Evolutionary conservation across 2,888 invertebrate species (phyloP).

Genomic region (Nasonia oneida): DNA sequence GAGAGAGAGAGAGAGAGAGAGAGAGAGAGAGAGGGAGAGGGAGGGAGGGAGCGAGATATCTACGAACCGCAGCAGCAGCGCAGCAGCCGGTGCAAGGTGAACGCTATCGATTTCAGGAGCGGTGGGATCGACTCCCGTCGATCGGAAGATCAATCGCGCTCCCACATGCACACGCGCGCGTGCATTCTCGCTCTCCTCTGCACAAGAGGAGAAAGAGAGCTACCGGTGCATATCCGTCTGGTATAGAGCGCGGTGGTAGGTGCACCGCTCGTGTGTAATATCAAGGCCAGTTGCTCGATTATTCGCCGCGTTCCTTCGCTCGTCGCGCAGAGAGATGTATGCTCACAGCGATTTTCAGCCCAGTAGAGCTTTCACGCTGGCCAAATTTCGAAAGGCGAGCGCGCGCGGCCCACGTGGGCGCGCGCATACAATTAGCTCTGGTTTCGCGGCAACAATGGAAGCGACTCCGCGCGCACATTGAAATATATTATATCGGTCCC

Average conservation of each 20-base stretch:
- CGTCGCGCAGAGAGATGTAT: background rate
- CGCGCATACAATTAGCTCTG: slow-evolving; percentile 14
- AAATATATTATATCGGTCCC: background rate
- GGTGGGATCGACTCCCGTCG: background rate
- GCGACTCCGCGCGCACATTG: background rate
- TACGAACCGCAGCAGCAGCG: slow-evolving; percentile 3
- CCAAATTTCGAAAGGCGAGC: background rate
- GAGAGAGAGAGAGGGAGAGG: slow-evolving; percentile 12
- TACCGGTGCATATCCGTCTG: slow-evolving; percentile 17
- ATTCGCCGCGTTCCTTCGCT: slow-evolving; percentile 36
- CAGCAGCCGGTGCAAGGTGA: slow-evolving; percentile 40
- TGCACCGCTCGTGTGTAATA: slow-evolving; percentile 40
- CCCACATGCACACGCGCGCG: background rate
- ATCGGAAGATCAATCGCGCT: slow-evolving; percentile 55
- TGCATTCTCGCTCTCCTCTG: background rate
- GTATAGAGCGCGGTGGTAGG: background rate
- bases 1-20: background rate
- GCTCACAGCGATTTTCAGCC: background rate
- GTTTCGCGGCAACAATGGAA: slow-evolving; percentile 20
- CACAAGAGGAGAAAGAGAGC: background rate
- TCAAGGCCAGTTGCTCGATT: slow-evolving; percentile 56
- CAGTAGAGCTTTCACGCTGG: background rate
- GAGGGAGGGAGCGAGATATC: background rate
- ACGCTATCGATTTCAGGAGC: slow-evolving; percentile 56
- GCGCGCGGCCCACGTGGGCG: background rate